Evolutionary conservation across 64 coral and sea anemone genomes (phyloP).

Genomic region (Anthopleura sola): DNA sequence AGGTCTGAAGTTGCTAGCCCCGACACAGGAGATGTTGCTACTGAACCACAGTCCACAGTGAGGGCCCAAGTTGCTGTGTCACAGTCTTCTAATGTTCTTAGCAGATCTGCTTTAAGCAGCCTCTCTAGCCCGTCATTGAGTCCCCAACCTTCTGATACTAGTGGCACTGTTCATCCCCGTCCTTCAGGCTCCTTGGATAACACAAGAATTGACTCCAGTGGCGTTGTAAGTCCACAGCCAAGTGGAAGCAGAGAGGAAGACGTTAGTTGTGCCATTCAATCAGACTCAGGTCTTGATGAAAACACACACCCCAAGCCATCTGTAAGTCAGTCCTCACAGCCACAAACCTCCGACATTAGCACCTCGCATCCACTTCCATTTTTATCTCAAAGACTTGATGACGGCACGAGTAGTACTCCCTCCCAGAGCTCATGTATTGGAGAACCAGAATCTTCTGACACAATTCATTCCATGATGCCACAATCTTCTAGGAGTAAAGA

Average conservation of each 20-base stretch:
- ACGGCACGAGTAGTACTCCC: background rate
- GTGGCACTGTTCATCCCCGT: background rate
- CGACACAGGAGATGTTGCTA: background rate
- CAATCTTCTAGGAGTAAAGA: background rate
- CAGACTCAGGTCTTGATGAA: background rate
- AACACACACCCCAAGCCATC: background rate
- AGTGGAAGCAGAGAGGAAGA: background rate
- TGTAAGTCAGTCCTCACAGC: background rate
- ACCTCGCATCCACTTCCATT: background rate
- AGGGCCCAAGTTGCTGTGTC: background rate
- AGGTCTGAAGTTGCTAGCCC: background rate
- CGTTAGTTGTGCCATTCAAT: background rate
- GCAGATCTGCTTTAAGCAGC: background rate
- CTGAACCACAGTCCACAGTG: background rate
- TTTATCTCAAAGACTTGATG: background rate
- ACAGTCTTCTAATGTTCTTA: slow-evolving; percentile 1
- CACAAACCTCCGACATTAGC: background rate
- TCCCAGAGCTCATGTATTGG: background rate
- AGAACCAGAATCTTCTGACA: background rate
- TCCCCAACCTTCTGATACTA: slow-evolving; percentile 17
- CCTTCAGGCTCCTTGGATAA: background rate
- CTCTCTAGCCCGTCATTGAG: background rate
- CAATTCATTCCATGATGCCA: background rate
- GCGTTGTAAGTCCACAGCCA: background rate
- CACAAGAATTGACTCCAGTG: background rate